A percentile compares a stretch with the other conserved stretches of the same genome.
Evolutionary conservation across 2,113 vertebrate species (phyloP).

Genomic region (Dicaeum eximium): DNA sequence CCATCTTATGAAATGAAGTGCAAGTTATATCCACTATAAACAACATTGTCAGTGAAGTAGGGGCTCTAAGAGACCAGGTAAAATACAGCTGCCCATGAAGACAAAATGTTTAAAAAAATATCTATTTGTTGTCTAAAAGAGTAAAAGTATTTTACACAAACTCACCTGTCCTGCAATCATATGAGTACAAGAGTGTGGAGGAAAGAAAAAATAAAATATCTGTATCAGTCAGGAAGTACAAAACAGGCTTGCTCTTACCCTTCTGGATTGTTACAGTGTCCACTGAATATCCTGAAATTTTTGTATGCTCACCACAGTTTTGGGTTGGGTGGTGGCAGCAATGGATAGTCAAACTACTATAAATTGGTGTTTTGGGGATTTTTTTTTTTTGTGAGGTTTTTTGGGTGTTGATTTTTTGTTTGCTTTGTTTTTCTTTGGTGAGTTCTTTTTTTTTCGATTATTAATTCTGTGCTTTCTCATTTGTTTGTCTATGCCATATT

Average conservation of each 20-base stretch:
- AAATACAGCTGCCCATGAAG: neutral
- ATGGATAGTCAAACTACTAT: rapidly evolving
- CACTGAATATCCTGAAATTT: neutral
- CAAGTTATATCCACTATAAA: neutral
- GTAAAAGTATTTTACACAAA: neutral
- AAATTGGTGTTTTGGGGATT: neutral
- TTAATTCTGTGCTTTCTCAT: neutral
- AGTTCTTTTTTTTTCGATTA: rapidly evolving
- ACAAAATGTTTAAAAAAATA: neutral
- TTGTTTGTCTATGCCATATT: neutral
- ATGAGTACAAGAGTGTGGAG: rapidly evolving
- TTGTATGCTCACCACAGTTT: neutral
- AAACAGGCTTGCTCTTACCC: neutral
- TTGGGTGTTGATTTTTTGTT: too few relatives aligned
- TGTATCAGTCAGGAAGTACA: neutral
- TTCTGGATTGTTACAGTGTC: neutral
- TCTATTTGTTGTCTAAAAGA: neutral
- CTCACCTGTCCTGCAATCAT: neutral
- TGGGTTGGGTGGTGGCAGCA: neutral
- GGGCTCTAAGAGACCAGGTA: too few relatives aligned
- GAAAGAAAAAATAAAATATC: neutral
- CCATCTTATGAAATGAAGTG: neutral
- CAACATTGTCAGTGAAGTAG: neutral
- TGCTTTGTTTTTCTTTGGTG: too few relatives aligned
- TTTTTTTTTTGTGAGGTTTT: too few relatives aligned